phyloP scores from a whole-genome alignment of 2,113 vertebrate genomes.

The Oreocharis arfaki region DNA sequence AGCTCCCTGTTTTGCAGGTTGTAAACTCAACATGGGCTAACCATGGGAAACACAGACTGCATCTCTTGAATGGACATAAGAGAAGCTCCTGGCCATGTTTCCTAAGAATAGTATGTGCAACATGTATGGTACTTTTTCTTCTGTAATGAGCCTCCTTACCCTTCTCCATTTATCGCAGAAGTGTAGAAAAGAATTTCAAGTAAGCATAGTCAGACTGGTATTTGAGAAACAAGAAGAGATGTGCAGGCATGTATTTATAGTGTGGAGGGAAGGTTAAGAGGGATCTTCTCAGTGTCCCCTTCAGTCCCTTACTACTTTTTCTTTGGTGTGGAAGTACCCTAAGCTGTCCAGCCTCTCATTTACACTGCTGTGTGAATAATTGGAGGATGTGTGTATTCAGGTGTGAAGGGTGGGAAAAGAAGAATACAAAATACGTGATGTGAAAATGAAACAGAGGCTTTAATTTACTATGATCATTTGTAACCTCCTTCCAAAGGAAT shows the following conservation, averaged over 20 bases:
- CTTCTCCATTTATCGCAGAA: not conserved
- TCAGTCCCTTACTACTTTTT: not conserved
- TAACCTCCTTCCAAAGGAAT: not conserved
- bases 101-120: not conserved
- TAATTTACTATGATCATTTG: not conserved
- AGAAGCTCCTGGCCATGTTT: not conserved
- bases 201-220: not conserved
- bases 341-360: not conserved
- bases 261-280: not conserved
- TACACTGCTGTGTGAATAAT: not conserved
- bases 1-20: not conserved
- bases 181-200: not conserved
- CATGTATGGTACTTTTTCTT: not conserved
- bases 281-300: not conserved
- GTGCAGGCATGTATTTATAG: not conserved
- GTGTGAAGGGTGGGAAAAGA: not conserved
- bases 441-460: not conserved
- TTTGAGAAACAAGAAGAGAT: not conserved
- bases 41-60: not conserved
- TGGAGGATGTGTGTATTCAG: not conserved
- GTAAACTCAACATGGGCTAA: not conserved
- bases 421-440: not conserved
- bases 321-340: not conserved
- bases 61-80: not conserved
- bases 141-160: not conserved